Evolutionary conservation across 2,888 invertebrate species (phyloP).

Genomic region (Agrochola litura): DNA sequence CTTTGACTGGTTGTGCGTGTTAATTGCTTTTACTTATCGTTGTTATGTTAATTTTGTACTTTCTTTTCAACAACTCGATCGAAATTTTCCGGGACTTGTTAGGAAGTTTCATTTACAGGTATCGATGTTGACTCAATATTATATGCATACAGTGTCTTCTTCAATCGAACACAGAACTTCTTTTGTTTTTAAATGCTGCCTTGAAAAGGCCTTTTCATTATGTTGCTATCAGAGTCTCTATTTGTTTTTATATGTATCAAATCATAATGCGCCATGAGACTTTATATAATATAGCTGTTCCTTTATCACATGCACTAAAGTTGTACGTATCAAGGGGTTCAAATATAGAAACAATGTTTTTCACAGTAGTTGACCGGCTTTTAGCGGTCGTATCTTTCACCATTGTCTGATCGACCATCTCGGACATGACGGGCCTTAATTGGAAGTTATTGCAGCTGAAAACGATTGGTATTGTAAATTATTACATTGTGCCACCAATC

Average conservation of each 20-base stretch:
- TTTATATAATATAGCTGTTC: not conserved
- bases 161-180: not conserved
- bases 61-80: slow-evolving; percentile 70
- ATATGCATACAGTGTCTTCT: slow-evolving; percentile 14
- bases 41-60: slow-evolving; percentile 77
- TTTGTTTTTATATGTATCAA: not conserved
- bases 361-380: slow-evolving; percentile 58
- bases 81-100: slow-evolving; percentile 60
- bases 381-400: slow-evolving; percentile 68
- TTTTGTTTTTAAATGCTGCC: not conserved
- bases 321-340: slow-evolving; percentile 13
- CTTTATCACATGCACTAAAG: not conserved
- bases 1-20: slow-evolving; percentile 78
- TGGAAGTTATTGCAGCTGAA: slow-evolving; percentile 84
- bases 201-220: not conserved
- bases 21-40: slow-evolving; percentile 85
- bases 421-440: slow-evolving; percentile 78
- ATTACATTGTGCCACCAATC: slow-evolving; percentile 81
- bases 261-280: not conserved
- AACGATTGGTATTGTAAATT: slow-evolving; percentile 81
- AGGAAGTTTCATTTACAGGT: slow-evolving; percentile 58
- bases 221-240: not conserved
- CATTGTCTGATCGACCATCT: slow-evolving; percentile 71
- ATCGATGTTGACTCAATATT: slow-evolving; percentile 32
- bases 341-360: slow-evolving; percentile 36